Conservation (phyloP, 2,888 invertebrate species). For the Argyra leucocephala region DNA sequence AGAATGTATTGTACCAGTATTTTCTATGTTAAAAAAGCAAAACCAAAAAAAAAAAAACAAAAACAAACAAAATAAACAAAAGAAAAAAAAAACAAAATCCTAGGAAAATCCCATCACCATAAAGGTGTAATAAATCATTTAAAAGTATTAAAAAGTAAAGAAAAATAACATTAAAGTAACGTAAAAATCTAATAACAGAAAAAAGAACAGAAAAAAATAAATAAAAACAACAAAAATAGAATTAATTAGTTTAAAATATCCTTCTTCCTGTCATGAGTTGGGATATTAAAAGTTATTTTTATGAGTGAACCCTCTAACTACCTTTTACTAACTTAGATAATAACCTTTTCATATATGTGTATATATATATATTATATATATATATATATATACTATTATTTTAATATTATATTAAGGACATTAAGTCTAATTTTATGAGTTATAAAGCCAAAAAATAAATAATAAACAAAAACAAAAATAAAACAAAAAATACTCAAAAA, state of each 20-base stretch:
- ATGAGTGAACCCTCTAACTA: too few relatives aligned
- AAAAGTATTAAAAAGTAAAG: neutral
- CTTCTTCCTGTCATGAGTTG: slow-evolving; percentile 1
- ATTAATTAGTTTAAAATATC: slow-evolving; percentile 4
- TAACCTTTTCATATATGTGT: too few relatives aligned
- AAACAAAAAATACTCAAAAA: too few relatives aligned
- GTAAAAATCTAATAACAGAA: neutral
- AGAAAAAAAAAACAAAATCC: neutral
- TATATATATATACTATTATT: too few relatives aligned
- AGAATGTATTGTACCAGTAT: neutral
- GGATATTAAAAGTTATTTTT: neutral
- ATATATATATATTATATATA: too few relatives aligned
- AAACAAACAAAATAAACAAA: neutral
- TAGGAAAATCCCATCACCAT: neutral
- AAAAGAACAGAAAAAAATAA: neutral
- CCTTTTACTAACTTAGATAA: too few relatives aligned
- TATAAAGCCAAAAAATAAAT: too few relatives aligned
- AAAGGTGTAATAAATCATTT: slow-evolving; percentile 1
- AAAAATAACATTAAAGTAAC: neutral
- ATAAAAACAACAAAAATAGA: neutral
- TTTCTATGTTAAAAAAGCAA: neutral
- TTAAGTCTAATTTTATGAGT: too few relatives aligned
- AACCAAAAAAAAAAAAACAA: neutral
- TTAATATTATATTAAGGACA: too few relatives aligned
- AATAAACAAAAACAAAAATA: too few relatives aligned